Base-by-base conservation (phyloP, 2,888 invertebrate genomes). In the Chloroclystis v-ata region DNA sequence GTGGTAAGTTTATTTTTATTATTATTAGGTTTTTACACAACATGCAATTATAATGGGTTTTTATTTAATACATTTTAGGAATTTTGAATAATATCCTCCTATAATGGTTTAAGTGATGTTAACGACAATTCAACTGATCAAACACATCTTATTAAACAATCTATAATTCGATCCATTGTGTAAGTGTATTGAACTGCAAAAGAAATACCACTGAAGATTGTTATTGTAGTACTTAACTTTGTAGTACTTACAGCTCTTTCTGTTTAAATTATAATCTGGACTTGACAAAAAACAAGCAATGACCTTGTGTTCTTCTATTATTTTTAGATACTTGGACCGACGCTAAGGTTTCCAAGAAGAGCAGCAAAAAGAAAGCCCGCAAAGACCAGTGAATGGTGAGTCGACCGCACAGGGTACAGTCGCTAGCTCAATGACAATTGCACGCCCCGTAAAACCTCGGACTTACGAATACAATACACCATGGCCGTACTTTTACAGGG, bases 321-420 rank as follows among this genome's bases (percentile, higher is more conserved):
- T 12, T 42, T 47, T 11, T 78, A 93, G 94, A 94, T 78, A 86
- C 90, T 24, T 94, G 94, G 94, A 92, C 92, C 60, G 94, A 94
- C 68, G 90, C 93, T 11, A 94, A 93, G 74, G 89, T 89, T 49
- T 85, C 90, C 44, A 93, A 93, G 78, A 94, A 94, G 68, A 90
- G 90, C 78, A 90, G 90, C 79, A 94, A 93, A 90, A 94, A 93
- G 89, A 93, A 93, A 85, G 91, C 90, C 50, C 91, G 93, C 69
- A 92, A 92, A 72, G 93, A 93, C 67, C 91, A 92, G 82, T 92
- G 90, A 91, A 70, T 63, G 68, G 72, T 73, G 66, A 74, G 72
- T 72, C 47, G 46, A 53, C 38, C 57, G 47, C 10, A 67, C 68
- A 71, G 72, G 72, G 72, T 71, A 66, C 68, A 61, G 69, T 68